These are phyloP conservation scores for Caenorhabditis inopinata DNA, from an alignment of 1,140 invertebrate species.

Conservation along the genomic window DNA sequence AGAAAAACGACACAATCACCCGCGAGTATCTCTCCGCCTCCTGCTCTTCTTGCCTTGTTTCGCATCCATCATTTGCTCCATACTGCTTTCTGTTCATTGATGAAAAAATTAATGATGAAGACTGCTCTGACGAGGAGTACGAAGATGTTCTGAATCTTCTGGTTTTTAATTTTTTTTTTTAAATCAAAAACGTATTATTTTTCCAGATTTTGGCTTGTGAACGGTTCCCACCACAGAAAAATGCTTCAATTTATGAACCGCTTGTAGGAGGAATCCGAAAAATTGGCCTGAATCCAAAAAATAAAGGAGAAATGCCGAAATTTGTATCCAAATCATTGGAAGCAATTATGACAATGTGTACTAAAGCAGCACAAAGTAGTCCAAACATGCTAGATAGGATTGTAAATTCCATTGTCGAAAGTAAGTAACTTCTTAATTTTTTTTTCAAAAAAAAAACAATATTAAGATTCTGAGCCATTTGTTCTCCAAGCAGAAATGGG, in stretches of 20 bases:
- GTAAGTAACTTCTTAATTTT: not conserved
- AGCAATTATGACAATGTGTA: conserved; percentile 11
- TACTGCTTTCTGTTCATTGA: conserved; percentile 55
- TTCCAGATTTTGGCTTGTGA: conserved; percentile 28
- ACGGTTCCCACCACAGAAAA: conserved; percentile 29
- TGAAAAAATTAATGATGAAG: conserved; percentile 54
- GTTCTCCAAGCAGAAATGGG: conserved; percentile 62
- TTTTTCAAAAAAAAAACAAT: too few species aligned
- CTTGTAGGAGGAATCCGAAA: conserved; percentile 41
- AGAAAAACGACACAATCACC: conserved; percentile 42
- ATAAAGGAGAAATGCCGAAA: conserved; percentile 4
- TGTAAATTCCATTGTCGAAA: not conserved
- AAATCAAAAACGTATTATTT: too few species aligned
- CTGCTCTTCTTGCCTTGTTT: conserved; percentile 50
- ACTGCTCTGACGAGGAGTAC: conserved; percentile 28
- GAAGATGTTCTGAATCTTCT: conserved; percentile 34
- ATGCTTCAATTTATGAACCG: conserved; percentile 35
- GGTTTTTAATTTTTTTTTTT: too few species aligned
- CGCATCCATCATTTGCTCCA: conserved; percentile 43
- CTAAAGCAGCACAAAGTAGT: not conserved
- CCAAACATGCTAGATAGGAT: not conserved
- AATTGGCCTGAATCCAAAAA: conserved; percentile 47
- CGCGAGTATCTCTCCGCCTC: conserved; percentile 46
- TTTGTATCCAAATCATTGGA: conserved; percentile 20
- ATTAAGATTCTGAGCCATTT: conserved; percentile 60